These are phyloP conservation scores for Parazoanthus darwini DNA, from an alignment of 92 coral and sea anemone species.

Conservation along the genomic window DNA sequence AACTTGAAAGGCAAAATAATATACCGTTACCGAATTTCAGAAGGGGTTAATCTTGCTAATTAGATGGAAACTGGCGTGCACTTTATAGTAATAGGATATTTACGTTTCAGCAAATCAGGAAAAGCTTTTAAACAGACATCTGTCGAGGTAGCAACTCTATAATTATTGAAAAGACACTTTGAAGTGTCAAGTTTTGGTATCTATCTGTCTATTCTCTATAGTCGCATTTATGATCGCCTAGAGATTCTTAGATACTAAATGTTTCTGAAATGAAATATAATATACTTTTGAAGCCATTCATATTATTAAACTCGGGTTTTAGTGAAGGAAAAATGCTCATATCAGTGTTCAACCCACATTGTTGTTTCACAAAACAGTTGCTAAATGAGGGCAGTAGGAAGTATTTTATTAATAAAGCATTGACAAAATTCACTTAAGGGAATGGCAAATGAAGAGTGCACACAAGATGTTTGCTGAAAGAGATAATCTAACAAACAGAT, in stretches of 20 bases:
- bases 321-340: too few relatives aligned
- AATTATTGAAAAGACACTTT: neutral
- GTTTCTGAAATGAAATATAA: constrained; percentile 1
- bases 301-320: too few relatives aligned
- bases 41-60: constrained; percentile 1
- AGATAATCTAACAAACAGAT: neutral
- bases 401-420: too few relatives aligned
- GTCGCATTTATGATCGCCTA: neutral
- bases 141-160: neutral
- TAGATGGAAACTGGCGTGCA: neutral
- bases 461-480: neutral
- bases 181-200: neutral
- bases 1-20: neutral
- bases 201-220: constrained; percentile 2
- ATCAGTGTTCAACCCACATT: too few relatives aligned
- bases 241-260: too few relatives aligned
- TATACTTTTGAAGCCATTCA: neutral
- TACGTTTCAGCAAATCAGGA: constrained; percentile 17
- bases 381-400: too few relatives aligned
- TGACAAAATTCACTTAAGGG: too few relatives aligned
- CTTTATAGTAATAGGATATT: constrained; percentile 1
- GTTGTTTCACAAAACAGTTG: too few relatives aligned
- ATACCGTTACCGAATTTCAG: neutral
- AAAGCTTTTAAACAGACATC: constrained; percentile 2
- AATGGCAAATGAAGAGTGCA: too few relatives aligned